Conservation (phyloP, 2,113 vertebrate species). For the Sylvia atricapilla region DNA sequence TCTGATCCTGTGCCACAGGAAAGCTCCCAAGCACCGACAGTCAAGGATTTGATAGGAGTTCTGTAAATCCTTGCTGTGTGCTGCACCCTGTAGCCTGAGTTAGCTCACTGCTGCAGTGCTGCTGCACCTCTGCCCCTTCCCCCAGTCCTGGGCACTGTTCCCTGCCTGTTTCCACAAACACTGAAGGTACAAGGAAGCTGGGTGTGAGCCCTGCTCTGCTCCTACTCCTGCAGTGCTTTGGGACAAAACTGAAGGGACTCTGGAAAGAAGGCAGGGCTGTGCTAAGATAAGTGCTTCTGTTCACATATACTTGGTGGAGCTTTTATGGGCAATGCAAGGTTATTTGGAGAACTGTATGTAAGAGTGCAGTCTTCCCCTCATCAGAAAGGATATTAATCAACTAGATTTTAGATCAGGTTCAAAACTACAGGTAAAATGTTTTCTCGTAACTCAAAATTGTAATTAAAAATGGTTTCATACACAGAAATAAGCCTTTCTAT, state of each 20-base stretch:
- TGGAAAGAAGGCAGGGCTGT: not conserved
- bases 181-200: not conserved
- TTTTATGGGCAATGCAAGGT: not conserved
- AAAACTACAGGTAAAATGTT: not conserved
- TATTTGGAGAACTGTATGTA: not conserved
- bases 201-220: rapidly evolving
- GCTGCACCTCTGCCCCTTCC: not conserved
- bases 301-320: not conserved
- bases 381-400: not conserved
- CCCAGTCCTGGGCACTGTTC: not conserved
- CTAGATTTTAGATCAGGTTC: not conserved
- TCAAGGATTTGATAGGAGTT: not conserved
- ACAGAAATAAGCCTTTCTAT: not conserved
- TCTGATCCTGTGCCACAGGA: not conserved
- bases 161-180: not conserved
- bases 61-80: not conserved
- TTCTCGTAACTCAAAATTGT: not conserved
- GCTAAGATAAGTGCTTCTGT: not conserved
- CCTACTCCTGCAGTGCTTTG: not conserved
- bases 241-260: not conserved
- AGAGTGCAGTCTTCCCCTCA: not conserved
- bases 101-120: not conserved
- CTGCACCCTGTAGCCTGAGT: not conserved
- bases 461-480: not conserved
- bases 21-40: not conserved